phyloP scores from a whole-genome alignment of 2,797 vertebrate species.

The Pteropus rufus region DNA sequence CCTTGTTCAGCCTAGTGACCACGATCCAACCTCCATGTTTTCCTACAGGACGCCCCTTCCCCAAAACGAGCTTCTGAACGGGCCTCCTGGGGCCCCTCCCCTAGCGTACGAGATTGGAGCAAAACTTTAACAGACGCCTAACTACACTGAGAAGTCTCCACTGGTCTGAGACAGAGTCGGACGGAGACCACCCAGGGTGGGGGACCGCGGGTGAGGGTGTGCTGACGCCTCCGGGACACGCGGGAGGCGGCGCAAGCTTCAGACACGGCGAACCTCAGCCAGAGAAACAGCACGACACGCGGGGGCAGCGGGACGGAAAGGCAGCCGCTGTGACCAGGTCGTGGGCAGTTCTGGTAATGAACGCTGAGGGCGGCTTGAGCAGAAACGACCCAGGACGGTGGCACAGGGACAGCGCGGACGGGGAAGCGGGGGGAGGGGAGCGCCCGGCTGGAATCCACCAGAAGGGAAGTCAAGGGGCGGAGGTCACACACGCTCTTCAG shows the following conservation, averaged over 20 bases:
- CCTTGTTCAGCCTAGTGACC: neutral
- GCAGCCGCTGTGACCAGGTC: fast-evolving
- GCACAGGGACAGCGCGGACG: fast-evolving
- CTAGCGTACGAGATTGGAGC: neutral
- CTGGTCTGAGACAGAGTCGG: neutral
- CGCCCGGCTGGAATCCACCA: too few relatives aligned
- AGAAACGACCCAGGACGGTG: fast-evolving
- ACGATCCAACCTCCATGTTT: neutral
- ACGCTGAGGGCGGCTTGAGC: fast-evolving
- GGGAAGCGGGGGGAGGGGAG: neutral
- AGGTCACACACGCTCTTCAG: fast-evolving
- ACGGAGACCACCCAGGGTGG: neutral
- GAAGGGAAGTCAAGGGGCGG: neutral
- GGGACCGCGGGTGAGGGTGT: fast-evolving
- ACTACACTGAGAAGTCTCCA: neutral
- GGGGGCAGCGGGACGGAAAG: neutral
- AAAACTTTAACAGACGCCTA: neutral
- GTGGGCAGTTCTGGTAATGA: fast-evolving
- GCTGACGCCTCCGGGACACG: neutral
- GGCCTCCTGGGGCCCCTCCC: neutral
- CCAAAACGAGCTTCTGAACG: neutral
- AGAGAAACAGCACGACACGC: neutral
- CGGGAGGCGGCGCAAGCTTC: neutral
- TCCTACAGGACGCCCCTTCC: neutral
- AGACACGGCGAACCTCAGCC: neutral